Conservation (phyloP, 2,113 vertebrate genomes). For the Actinemys pallida region DNA sequence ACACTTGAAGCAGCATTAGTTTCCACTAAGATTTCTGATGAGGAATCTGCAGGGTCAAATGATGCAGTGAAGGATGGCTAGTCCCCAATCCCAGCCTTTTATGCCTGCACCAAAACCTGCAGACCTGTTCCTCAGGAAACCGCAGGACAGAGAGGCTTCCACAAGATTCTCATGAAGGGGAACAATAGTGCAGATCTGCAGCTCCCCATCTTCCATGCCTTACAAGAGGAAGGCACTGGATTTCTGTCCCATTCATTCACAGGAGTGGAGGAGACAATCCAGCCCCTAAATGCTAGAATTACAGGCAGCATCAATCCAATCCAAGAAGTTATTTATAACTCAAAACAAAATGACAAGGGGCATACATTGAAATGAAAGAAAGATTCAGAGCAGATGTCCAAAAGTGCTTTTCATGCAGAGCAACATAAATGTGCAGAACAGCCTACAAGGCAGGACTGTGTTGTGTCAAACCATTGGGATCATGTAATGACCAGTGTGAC, state of each 20-base stretch:
- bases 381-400: constrained; percentile 60
- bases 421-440: constrained; percentile 3
- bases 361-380: constrained; percentile 1
- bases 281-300: neutral
- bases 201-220: neutral
- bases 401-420: neutral
- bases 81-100: neutral
- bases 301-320: neutral
- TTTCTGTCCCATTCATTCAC: neutral
- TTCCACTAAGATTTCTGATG: neutral
- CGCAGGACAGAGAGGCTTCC: neutral
- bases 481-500: constrained; percentile 14
- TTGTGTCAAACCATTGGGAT: constrained; percentile 36
- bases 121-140: neutral
- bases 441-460: neutral
- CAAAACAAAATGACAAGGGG: neutral
- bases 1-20: neutral
- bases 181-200: neutral
- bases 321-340: constrained; percentile 22
- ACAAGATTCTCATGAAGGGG: neutral
- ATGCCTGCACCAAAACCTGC: accelerated
- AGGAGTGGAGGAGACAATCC: accelerated
- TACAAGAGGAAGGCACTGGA: accelerated
- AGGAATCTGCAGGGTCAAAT: neutral
- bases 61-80: neutral